Conservation (phyloP, 2,888 invertebrate genomes). For the Aspidiotus rigidus region DNA sequence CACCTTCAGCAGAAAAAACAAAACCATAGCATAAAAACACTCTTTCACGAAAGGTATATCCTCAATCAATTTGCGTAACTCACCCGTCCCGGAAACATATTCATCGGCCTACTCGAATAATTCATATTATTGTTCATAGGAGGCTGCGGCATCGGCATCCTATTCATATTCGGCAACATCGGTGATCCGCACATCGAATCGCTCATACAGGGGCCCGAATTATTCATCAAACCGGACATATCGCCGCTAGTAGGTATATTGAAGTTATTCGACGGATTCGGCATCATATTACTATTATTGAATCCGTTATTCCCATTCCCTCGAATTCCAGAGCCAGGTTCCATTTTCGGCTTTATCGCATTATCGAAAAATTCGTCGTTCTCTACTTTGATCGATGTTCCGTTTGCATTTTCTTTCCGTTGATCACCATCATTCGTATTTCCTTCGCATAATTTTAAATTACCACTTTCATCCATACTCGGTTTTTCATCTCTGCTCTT, state of each 20-base stretch:
- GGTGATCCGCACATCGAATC: slow-evolving; percentile 34
- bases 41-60: not conserved
- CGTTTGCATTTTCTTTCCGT: slow-evolving; percentile 12
- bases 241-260: slow-evolving; percentile 5
- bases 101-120: slow-evolving; percentile 65
- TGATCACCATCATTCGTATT: not conserved
- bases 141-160: slow-evolving; percentile 38
- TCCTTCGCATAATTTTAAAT: not conserved
- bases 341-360: not conserved
- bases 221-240: slow-evolving; percentile 37
- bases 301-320: slow-evolving; percentile 14
- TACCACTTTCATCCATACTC: slow-evolving; percentile 10
- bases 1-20: slow-evolving; percentile 42
- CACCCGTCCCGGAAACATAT: slow-evolving; percentile 82
- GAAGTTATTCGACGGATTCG: slow-evolving; percentile 10
- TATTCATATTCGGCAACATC: slow-evolving; percentile 34
- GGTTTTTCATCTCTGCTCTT: not conserved
- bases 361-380: slow-evolving; percentile 21
- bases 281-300: slow-evolving; percentile 11
- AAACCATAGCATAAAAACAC: not conserved
- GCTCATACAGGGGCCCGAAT: slow-evolving; percentile 45
- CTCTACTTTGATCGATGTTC: slow-evolving; percentile 15
- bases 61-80: slow-evolving; percentile 24
- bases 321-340: not conserved
- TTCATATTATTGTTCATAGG: slow-evolving; percentile 24